These are phyloP conservation scores for Hippasteria phrygiana DNA, from an alignment of 53 echinoderm and acorn worm genomes.

Conservation along the genomic window DNA sequence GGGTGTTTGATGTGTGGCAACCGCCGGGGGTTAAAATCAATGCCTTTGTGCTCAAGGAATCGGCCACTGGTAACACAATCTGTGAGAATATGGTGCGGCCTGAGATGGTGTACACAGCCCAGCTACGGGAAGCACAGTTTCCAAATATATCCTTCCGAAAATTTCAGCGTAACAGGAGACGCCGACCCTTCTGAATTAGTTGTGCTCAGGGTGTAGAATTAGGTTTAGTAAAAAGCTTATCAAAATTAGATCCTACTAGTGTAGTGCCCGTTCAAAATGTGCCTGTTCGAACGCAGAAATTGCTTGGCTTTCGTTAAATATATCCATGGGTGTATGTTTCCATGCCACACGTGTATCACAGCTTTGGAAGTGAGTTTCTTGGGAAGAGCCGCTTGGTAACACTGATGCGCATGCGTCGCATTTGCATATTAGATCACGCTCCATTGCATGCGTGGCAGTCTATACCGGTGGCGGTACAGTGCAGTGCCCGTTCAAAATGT, in stretches of 20 bases:
- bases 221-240: no score
- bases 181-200: not conserved
- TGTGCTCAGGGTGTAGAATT: not conserved
- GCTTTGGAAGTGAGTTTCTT: no score
- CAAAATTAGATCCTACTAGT: no score
- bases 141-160: slow-evolving; percentile 41
- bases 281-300: no score
- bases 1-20: slow-evolving; percentile 93
- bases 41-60: slow-evolving; percentile 81
- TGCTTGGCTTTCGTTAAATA: not conserved
- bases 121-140: slow-evolving; percentile 88
- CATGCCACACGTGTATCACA: no score
- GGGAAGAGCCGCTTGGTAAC: no score
- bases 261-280: no score
- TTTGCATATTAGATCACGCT: no score
- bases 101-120: slow-evolving; percentile 89
- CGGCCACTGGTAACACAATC: slow-evolving; percentile 68
- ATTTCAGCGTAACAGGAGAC: not conserved
- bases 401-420: no score
- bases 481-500: no score
- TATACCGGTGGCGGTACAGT: no score
- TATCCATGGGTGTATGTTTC: not conserved
- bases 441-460: no score
- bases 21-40: slow-evolving; percentile 98
- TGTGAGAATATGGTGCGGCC: slow-evolving; percentile 93